Evolutionary conservation across 2,113 vertebrate species (phyloP).

Genomic region (Lamprotornis superbus): DNA sequence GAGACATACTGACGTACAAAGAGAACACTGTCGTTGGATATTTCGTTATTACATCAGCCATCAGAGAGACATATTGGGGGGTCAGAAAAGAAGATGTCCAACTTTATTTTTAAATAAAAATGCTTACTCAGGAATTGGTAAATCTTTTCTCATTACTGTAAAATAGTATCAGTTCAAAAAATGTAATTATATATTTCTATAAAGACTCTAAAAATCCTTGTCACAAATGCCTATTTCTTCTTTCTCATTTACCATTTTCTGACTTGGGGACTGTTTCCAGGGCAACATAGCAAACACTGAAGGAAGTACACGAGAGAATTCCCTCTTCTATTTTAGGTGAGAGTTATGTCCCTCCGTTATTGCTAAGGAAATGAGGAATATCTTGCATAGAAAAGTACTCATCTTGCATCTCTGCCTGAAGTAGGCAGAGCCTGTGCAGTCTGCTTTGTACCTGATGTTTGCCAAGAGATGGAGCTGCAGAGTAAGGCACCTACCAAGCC

Average conservation of each 20-base stretch:
- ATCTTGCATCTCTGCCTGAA: not conserved
- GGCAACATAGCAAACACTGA: slow-evolving; percentile 12
- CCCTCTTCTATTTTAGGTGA: slow-evolving; percentile 37
- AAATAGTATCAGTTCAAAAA: not conserved
- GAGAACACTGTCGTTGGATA: not conserved
- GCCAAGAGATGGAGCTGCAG: slow-evolving; percentile 55
- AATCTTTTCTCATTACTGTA: not conserved
- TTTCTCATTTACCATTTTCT: not conserved
- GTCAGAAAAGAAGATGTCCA: not conserved
- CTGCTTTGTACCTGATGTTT: not conserved
- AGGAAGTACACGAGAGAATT: not conserved
- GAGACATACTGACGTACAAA: not conserved
- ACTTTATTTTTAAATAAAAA: not conserved
- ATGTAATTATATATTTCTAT: not conserved
- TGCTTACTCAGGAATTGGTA: not conserved
- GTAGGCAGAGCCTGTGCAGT: not conserved
- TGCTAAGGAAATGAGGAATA: not conserved
- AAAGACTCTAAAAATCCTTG: not conserved
- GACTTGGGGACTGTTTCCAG: slow-evolving; percentile 17
- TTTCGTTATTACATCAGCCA: not conserved
- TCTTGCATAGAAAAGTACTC: not conserved
- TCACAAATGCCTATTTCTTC: not conserved
- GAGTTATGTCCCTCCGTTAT: not conserved
- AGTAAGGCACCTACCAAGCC: not conserved
- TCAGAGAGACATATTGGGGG: not conserved